phyloP scores from a whole-genome alignment of 2,888 invertebrate species.

The Drosophila mulleri region DNA sequence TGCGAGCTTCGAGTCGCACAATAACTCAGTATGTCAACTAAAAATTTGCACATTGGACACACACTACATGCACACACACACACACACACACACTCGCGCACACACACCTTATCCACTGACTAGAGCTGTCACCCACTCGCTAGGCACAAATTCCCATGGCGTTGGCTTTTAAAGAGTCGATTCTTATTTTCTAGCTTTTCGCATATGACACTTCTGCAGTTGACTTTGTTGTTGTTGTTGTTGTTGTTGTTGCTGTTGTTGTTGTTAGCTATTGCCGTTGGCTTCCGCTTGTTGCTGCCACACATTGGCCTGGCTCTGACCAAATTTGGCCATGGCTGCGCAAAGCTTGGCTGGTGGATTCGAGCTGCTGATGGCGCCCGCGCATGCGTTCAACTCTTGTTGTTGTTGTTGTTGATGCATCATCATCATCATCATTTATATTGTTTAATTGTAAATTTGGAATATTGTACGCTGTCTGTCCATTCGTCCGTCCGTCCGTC shows the following conservation, averaged over 20 bases:
- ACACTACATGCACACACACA: slow-evolving; percentile 7
- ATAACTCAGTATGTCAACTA: slow-evolving; percentile 35
- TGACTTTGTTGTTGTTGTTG: slow-evolving; percentile 25
- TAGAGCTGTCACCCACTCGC: slow-evolving; percentile 67
- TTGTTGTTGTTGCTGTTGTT: slow-evolving; percentile 33
- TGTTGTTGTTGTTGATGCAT: slow-evolving; percentile 26
- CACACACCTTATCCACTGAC: slow-evolving; percentile 52
- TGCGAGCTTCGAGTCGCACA: slow-evolving; percentile 25
- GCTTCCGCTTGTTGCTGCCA: slow-evolving; percentile 62
- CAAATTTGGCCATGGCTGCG: slow-evolving; percentile 71
- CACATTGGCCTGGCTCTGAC: slow-evolving; percentile 63
- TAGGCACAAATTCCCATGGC: slow-evolving; percentile 66
- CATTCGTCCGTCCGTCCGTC: background rate
- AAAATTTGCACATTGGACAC: slow-evolving; percentile 26
- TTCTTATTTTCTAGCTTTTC: slow-evolving; percentile 50
- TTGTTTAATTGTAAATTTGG: slow-evolving; percentile 42
- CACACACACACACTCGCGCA: slow-evolving; percentile 23
- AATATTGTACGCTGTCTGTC: slow-evolving; percentile 28
- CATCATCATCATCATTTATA: slow-evolving; percentile 73
- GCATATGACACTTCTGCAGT: slow-evolving; percentile 58
- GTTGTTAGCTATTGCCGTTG: slow-evolving; percentile 40
- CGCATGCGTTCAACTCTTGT: slow-evolving; percentile 66
- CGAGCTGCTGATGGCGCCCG: slow-evolving; percentile 77
- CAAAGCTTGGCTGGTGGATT: slow-evolving; percentile 32
- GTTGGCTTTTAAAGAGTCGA: slow-evolving; percentile 48